These are phyloP conservation scores for Clamator glandarius DNA, from an alignment of 2,797 vertebrate genomes.

Conservation along the genomic window DNA sequence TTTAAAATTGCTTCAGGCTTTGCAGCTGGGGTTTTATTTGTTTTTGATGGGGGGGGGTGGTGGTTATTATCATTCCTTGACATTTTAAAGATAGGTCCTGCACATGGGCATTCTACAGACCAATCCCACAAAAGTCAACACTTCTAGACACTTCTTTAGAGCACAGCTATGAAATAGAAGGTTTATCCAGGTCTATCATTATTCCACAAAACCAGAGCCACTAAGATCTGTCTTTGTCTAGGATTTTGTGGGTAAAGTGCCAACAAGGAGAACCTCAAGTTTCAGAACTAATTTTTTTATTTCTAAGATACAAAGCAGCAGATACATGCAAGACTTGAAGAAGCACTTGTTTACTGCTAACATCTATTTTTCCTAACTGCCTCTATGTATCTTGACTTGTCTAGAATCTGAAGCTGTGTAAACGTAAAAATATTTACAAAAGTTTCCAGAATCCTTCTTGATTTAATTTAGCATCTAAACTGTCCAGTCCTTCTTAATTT, in stretches of 20 bases:
- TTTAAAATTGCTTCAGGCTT: constrained; percentile 53
- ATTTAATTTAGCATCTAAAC: not conserved
- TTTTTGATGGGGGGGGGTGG: not conserved
- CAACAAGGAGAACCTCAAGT: not conserved
- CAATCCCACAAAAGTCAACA: not conserved
- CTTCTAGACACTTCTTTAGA: not conserved
- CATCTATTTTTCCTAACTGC: not conserved
- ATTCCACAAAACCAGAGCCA: not conserved
- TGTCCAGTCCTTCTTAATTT: not conserved
- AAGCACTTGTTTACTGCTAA: not conserved
- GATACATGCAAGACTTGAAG: not conserved
- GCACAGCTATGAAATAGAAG: not conserved
- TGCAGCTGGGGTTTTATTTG: constrained; percentile 58
- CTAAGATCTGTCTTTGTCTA: not conserved
- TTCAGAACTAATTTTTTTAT: not conserved
- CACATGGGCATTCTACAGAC: not conserved
- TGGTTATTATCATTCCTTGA: constrained; percentile 21
- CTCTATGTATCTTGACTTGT: not conserved
- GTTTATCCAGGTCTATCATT: not conserved
- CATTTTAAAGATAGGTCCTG: constrained; percentile 37
- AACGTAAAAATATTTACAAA: not conserved
- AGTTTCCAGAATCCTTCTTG: constrained; percentile 3
- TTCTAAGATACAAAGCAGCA: not conserved
- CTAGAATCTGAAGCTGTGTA: not conserved
- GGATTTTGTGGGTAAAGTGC: constrained; percentile 1